A percentile compares a stretch with the other conserved stretches of the same genome.
Conservation (phyloP, 2,797 vertebrate genomes). For the Dallia pectoralis region DNA sequence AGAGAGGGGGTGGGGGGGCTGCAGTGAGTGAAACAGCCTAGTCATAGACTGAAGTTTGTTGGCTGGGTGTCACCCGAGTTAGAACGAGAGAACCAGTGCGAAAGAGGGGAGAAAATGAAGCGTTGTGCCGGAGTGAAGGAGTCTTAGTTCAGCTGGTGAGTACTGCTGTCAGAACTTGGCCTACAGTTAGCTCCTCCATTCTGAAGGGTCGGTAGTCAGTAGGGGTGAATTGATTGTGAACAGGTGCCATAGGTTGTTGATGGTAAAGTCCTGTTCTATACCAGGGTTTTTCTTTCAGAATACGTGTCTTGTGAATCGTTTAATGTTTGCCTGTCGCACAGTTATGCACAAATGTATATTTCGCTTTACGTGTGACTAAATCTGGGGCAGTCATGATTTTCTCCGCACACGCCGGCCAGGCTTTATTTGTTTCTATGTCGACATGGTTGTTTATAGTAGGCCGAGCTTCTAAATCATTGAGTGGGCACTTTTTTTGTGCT, state of each 20-base stretch:
- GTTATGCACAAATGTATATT: neutral
- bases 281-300: neutral
- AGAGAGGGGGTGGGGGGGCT: neutral
- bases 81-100: constrained; percentile 8
- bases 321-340: neutral
- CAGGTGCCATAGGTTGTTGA: neutral
- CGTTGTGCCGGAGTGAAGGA: constrained; percentile 13
- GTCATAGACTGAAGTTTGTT: constrained; percentile 1
- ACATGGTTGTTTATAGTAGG: constrained; percentile 53
- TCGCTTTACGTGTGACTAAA: neutral
- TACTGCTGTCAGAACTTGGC: neutral
- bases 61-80: constrained; percentile 7
- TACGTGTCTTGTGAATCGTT: neutral
- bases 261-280: neutral
- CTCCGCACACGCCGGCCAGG: too few relatives aligned
- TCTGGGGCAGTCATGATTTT: neutral
- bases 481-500: constrained; percentile 62
- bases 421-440: constrained; percentile 63
- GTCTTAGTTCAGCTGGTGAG: constrained; percentile 49
- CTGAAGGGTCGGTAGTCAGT: neutral
- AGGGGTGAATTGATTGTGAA: neutral
- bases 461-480: constrained; percentile 65
- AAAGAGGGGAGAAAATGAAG: constrained; percentile 22
- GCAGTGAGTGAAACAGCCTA: constrained; percentile 17
- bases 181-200: neutral